Evolutionary conservation across 2,797 vertebrate species (phyloP), one percentile per base, ranked within the genome.

Genomic region (Gastrophryne carolinensis): DNA sequence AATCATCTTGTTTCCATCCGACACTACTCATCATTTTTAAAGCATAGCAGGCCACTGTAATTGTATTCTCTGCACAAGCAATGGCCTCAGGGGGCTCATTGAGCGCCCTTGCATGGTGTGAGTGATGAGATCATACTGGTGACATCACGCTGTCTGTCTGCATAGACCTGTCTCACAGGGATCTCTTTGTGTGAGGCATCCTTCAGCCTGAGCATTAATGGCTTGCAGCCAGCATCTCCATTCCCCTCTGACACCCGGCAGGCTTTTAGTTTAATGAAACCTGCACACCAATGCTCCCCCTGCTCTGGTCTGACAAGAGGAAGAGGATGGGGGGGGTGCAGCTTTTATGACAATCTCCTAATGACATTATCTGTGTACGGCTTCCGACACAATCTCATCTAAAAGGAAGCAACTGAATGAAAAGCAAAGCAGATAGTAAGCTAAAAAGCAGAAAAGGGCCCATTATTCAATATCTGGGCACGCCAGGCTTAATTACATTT

Each of bases 231-330:
- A 72, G 68, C 71, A 56, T 27, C 3, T 34, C 68, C 27, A 34
- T 49, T 53, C 56, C 37, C 50, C 13, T 64, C 58, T 60, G 27
- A 53, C 32, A 69, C 21, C 34, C 58, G 13, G 39, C 63, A 78
- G 65, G 75, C 75, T 78, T 78, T 78, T 78, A 78, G 75, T 61
- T 66, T 78, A 72, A 78, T 78, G 68, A 72, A 72, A 78, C 68
- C 75, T 78, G 67, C 50, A 24, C 50, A 11, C 29, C 24, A 27
- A 9, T 3, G 8, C 50, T 35, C 30, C 53, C 30, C 27, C 35
- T 4, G 17, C 26, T 30, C 19, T 4, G 0, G 13, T 19, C 50
- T 3, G 26, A 1, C 9, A 39, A n/a, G 44, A 73, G 54, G 60
- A 49, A 57, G 52, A 57, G 27, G 62, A 44, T 11, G 60, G 60